Evolutionary conservation across 53 echinoderm and acorn worm species (phyloP).

Genomic region (Actinopyga echinites): DNA sequence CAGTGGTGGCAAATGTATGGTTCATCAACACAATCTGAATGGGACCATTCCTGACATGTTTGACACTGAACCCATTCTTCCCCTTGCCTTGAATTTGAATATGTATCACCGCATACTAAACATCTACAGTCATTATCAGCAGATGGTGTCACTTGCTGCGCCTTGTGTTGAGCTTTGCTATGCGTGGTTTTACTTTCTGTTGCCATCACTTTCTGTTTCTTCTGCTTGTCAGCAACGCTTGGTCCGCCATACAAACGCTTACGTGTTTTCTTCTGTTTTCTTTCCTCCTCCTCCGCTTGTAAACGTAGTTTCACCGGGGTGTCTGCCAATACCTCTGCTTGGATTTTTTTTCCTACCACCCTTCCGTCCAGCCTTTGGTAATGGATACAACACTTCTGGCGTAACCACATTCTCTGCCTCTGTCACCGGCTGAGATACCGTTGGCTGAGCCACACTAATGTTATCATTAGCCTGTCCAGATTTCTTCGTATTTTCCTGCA

Average conservation of each 20-base stretch:
- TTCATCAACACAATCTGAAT: neutral
- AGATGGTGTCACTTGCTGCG: neutral
- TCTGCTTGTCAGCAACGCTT: neutral
- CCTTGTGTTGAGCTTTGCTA: neutral
- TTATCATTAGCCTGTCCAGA: neutral
- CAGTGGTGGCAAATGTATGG: neutral
- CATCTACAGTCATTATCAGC: neutral
- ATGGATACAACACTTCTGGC: neutral
- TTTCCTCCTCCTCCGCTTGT: neutral
- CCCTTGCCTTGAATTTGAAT: neutral
- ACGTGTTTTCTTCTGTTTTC: conserved; percentile 5
- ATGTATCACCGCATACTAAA: neutral
- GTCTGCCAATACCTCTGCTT: conserved; percentile 5
- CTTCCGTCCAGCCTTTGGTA: conserved; percentile 11
- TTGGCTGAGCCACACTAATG: neutral
- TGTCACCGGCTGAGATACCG: neutral
- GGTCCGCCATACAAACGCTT: neutral
- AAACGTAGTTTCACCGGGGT: neutral
- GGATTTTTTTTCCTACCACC: conserved; percentile 6
- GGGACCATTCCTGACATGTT: neutral
- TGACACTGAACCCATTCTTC: neutral
- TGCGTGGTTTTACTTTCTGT: neutral
- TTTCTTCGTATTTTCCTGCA: neutral
- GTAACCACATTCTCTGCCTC: neutral
- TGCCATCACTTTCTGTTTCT: neutral